Percentiles rank a stretch among this genome's conserved stretches.
Conservation (phyloP, 2,113 vertebrate genomes). For the Daubentonia madagascariensis region DNA sequence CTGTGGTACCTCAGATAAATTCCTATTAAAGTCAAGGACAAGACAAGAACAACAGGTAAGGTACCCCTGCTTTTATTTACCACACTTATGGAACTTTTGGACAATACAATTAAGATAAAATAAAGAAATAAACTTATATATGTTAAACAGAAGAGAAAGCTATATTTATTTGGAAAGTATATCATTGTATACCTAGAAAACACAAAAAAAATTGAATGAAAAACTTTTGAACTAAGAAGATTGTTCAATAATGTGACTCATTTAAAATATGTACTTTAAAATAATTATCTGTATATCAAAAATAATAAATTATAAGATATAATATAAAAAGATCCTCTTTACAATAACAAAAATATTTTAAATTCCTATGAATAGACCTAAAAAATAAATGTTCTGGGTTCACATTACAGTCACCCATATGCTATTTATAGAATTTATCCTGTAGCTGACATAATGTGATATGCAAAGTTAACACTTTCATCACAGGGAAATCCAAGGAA, state of each 20-base stretch:
- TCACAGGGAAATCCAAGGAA: not conserved
- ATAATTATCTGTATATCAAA: not conserved
- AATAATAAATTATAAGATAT: not conserved
- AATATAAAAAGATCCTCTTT: not conserved
- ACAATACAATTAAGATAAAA: not conserved
- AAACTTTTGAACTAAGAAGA: not conserved
- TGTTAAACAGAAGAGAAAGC: not conserved
- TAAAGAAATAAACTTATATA: not conserved
- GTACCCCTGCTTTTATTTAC: not conserved
- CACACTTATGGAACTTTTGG: not conserved
- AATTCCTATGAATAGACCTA: not conserved
- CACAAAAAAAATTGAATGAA: not conserved
- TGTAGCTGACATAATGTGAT: not conserved
- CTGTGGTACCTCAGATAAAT: not conserved
- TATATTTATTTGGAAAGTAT: not conserved
- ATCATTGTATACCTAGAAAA: not conserved
- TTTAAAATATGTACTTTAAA: not conserved
- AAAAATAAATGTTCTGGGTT: conserved; percentile 11
- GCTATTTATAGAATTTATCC: not conserved
- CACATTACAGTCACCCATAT: not conserved
- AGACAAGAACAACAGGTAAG: not conserved
- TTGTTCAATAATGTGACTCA: not conserved
- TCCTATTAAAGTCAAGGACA: not conserved
- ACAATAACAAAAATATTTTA: not conserved
- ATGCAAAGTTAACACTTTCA: not conserved